A percentile compares a stretch with the other conserved stretches of the same genome.
Evolutionary conservation across 2,797 vertebrate species (phyloP).

Genomic region (Fistularia tabacaria): DNA sequence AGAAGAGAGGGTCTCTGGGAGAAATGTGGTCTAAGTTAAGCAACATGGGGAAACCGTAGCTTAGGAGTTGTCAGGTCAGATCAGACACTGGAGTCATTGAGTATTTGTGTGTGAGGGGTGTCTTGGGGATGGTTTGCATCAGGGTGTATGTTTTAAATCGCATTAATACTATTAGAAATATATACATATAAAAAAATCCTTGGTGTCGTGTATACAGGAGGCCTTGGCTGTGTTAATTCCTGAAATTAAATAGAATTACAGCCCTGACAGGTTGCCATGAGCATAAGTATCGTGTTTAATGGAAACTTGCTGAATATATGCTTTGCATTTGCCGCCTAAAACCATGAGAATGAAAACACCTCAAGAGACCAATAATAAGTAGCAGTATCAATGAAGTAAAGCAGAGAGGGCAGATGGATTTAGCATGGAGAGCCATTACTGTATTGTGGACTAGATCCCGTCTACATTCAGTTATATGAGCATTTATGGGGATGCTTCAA

Average conservation of each 20-base stretch:
- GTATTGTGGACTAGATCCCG: constrained; percentile 12
- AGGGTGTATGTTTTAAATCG: neutral
- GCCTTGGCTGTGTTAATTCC: neutral
- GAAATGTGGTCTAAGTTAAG: constrained; percentile 87
- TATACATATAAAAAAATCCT: neutral
- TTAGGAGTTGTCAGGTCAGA: constrained; percentile 83
- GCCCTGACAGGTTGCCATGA: neutral
- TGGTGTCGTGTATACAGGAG: neutral
- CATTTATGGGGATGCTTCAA: constrained; percentile 32
- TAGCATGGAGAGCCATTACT: constrained; percentile 21
- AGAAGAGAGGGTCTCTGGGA: constrained; percentile 59
- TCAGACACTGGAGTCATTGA: constrained; percentile 73
- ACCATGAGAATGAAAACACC: neutral
- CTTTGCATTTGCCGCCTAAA: neutral
- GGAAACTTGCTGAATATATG: no score
- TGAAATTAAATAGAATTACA: constrained; percentile 5
- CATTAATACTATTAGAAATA: neutral
- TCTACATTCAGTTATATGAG: constrained; percentile 27
- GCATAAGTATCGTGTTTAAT: neutral
- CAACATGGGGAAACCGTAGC: constrained; percentile 84
- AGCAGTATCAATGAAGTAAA: constrained; percentile 10
- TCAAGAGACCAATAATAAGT: constrained; percentile 19
- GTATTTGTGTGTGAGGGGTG: constrained; percentile 14
- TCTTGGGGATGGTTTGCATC: constrained; percentile 6
- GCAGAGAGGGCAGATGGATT: constrained; percentile 29